Base-by-base conservation (phyloP, 2,888 invertebrate genomes). In the Lithophane socia region DNA sequence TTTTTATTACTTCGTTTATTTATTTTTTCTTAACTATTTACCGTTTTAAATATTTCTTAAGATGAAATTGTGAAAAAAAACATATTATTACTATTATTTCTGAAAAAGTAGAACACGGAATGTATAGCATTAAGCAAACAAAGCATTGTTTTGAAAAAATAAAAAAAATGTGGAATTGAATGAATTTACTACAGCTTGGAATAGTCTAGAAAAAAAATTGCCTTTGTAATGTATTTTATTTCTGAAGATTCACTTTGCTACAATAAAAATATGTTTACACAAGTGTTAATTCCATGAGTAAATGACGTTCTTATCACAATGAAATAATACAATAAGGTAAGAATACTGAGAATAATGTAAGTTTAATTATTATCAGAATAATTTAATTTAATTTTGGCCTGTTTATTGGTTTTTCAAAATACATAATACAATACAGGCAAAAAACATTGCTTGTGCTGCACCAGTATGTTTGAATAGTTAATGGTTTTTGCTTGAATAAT, bases 241-340 rank as follows among this genome's bases (percentile, higher is more conserved):
- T 65, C 21, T 49, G 1, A 52, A 49, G 58, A 44, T 29, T 44
- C 9, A 18, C 13, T 60, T 3, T n/a, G 49, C 12, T 29, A 73
- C 37, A 54, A 52, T 60, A 5, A 9, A 9, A 10, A 29, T 13
- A 29, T 64, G 42, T 79, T 70, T 77, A 70, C 29, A 42, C 69
- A 77, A 56, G 79, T 77, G 77, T 24, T 24, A 9, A 8, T 3
- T 37, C 9, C 3, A 21, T 44, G 10, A 12, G 42, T 9, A 5
- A 16, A 24, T 52, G 21, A 7, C 5, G 16, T 44, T 47, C 13
- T 24, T 56, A 4, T 3, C 13, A 1, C 52, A 69, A 18, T 47
- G 10, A 52, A 58, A 24, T 16, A 12, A 49, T 21, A 49, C 24
- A 49, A n/a, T 29, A 54, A 61, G 7, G 29, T 61, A 29, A 54